A percentile compares a stretch with the other conserved stretches of the same genome.
phyloP scores from a whole-genome alignment of 2,888 invertebrate genomes.

The Pollenia amentaria region DNA sequence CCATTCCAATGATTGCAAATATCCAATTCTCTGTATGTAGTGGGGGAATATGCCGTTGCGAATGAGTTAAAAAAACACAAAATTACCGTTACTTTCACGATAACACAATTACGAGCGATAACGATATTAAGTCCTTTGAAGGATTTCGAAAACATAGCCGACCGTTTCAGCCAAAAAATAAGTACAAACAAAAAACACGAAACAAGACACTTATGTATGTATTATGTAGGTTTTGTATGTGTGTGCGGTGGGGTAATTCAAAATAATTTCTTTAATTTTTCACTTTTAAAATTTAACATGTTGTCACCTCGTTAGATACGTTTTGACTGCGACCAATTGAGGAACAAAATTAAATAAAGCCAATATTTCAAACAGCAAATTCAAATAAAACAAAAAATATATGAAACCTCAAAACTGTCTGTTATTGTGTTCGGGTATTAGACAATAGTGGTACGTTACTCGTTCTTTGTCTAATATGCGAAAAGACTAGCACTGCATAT shows the following conservation, averaged over 20 bases:
- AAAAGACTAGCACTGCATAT: background rate
- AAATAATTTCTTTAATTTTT: conserved; percentile 46
- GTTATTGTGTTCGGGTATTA: conserved; percentile 37
- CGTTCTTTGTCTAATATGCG: background rate
- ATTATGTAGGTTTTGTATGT: conserved; percentile 29
- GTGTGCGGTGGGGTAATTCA: conserved; percentile 40
- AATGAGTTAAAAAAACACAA: conserved; percentile 56
- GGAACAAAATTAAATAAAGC: conserved; percentile 80
- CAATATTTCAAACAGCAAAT: conserved; percentile 55
- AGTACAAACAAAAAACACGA: conserved; percentile 10
- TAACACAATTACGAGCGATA: conserved; percentile 36
- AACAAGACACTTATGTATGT: conserved; percentile 46
- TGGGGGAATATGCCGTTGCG: conserved; percentile 79
- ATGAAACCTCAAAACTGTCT: conserved; percentile 70
- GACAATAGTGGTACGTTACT: conserved; percentile 22
- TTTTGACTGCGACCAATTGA: conserved; percentile 77
- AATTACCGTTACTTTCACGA: conserved; percentile 52
- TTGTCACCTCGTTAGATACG: conserved; percentile 76
- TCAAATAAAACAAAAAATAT: conserved; percentile 26
- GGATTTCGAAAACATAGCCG: conserved; percentile 59
- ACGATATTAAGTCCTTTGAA: conserved; percentile 49
- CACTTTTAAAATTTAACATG: conserved; percentile 75
- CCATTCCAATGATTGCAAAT: conserved; percentile 85
- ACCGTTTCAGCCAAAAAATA: conserved; percentile 19
- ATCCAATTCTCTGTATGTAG: conserved; percentile 82